Evolutionary conservation across 1,140 invertebrate genomes (phyloP).

Genomic region (Sinonovacula constricta): DNA sequence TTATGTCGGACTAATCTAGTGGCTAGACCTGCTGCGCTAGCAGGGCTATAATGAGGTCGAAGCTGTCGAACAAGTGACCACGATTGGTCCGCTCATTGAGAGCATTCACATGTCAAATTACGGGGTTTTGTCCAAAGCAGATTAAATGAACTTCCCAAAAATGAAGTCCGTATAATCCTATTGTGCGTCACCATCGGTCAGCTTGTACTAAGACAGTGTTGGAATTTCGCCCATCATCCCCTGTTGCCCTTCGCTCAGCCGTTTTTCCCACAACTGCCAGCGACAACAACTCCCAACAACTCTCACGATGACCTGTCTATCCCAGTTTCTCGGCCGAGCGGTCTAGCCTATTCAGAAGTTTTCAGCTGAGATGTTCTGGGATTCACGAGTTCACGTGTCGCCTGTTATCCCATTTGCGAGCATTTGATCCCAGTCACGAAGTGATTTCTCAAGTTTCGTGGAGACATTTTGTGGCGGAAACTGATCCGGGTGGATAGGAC

Average conservation of each 20-base stretch:
- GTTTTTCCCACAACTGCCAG: no score
- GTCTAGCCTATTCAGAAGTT: conserved; percentile 43
- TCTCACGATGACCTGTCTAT: no score
- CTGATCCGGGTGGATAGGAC: no score
- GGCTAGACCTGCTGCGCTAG: conserved; percentile 37
- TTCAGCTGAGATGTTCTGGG: no score
- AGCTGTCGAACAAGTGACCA: conserved; percentile 46
- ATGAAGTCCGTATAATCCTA: conserved; percentile 52
- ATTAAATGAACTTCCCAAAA: conserved; percentile 56
- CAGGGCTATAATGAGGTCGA: conserved; percentile 50
- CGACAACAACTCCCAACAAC: no score
- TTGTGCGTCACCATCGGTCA: conserved; percentile 31
- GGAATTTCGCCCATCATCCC: conserved; percentile 52
- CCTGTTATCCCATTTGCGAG: no score
- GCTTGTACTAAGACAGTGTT: conserved; percentile 41
- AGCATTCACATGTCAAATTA: conserved; percentile 54
- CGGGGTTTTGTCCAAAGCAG: conserved; percentile 50
- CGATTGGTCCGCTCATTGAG: conserved; percentile 41
- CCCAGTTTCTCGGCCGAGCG: conserved; percentile 31
- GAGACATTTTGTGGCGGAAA: no score
- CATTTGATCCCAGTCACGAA: no score
- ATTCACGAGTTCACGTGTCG: no score
- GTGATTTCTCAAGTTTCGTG: no score
- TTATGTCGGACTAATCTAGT: conserved; percentile 54
- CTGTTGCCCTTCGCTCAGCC: no score